Evolutionary conservation across 2,113 vertebrate genomes (phyloP).

Genomic region (Macquaria australasica): DNA sequence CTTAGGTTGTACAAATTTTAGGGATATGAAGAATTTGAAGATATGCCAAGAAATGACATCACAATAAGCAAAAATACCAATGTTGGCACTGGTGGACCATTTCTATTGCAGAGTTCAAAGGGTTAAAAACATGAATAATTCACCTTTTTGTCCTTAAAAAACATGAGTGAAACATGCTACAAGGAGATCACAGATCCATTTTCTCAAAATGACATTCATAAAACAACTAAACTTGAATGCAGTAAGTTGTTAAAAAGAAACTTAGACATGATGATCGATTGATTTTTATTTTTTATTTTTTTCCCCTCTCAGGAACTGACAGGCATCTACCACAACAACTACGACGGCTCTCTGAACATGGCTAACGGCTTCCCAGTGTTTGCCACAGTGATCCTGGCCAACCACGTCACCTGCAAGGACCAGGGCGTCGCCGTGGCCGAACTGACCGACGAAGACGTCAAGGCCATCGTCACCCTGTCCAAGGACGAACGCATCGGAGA

Average conservation of each 20-base stretch:
- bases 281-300: neutral
- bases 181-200: neutral
- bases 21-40: no score
- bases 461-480: conserved; percentile 91
- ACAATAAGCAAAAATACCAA: no score
- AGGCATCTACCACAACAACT: conserved; percentile 98
- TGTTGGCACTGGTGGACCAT: no score
- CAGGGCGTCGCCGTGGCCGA: conserved; percentile 91
- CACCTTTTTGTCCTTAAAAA: neutral
- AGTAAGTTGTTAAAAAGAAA: neutral
- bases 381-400: conserved; percentile 96
- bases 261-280: no score
- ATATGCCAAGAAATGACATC: no score
- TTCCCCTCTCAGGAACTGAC: conserved; percentile 90
- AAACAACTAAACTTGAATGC: no score
- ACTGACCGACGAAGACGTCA: conserved; percentile 96
- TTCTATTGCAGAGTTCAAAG: no score
- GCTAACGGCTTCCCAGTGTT: conserved; percentile 96
- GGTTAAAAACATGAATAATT: no score
- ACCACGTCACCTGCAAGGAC: conserved; percentile 93
- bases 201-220: neutral
- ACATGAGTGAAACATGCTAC: neutral
- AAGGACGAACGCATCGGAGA: conserved; percentile 96
- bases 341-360: conserved; percentile 96
- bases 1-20: no score